A percentile compares a stretch with the other conserved stretches of the same genome.
These are phyloP conservation scores for Pseudobourletiella spinata DNA, from an alignment of 1,140 invertebrate genomes.

Conservation along the genomic window DNA sequence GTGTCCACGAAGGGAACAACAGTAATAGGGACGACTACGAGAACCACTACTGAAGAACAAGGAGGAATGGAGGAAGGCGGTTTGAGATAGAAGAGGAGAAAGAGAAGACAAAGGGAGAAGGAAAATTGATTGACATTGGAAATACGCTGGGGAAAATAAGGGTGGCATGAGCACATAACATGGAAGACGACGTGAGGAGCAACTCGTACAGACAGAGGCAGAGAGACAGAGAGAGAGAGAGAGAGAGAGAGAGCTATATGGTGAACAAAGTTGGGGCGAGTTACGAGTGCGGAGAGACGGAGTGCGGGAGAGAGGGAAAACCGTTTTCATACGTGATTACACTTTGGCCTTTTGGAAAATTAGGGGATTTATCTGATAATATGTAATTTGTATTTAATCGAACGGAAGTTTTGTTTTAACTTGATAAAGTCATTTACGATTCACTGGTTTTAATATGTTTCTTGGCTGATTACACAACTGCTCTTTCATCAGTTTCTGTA, in stretches of 20 bases:
- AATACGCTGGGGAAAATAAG: not conserved
- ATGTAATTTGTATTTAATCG: constrained; percentile 14
- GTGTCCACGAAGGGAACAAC: not conserved
- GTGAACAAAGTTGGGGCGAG: no score
- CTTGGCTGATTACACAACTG: no score
- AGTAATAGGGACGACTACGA: not conserved
- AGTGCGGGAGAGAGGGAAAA: constrained; percentile 3
- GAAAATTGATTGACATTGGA: constrained; percentile 6
- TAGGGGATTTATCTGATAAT: constrained; percentile 13
- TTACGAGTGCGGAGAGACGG: not conserved
- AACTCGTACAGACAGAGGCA: no score
- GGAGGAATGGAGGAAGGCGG: not conserved
- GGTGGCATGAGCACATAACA: not conserved
- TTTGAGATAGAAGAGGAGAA: not conserved
- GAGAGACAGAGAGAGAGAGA: no score
- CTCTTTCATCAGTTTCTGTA: no score
- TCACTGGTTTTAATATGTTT: not conserved
- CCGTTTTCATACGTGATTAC: constrained; percentile 17
- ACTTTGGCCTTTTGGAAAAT: constrained; percentile 10
- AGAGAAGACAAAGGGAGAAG: not conserved
- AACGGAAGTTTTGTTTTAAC: constrained; percentile 12
- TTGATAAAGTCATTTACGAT: constrained; percentile 10
- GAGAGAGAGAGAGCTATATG: no score
- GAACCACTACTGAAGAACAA: not conserved
- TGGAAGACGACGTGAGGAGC: no score